Base-by-base conservation (phyloP, 1,140 invertebrate genomes). In the Teleogryllus occipitalis region DNA sequence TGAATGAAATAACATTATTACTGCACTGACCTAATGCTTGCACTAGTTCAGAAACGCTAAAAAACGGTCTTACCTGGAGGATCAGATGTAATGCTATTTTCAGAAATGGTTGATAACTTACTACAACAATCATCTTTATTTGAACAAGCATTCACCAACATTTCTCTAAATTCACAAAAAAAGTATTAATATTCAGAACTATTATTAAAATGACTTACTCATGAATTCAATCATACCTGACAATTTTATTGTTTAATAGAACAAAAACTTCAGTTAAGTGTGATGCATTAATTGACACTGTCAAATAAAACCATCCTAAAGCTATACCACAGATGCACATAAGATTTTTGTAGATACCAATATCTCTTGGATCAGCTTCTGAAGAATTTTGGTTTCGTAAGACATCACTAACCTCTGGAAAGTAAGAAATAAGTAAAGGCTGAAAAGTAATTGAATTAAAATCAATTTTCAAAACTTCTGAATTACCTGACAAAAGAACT, bases 221-320 rank as follows among this genome's bases (percentile, higher is more conserved):
- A 65, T 10, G 7, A 65, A 18, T 14, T 0, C 3, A 7, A 65
- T 65, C 10, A 14, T 65, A 65, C 54, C 54, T 65, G 18, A 65
- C 54, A 14, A 65, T 65, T 65, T 65, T 65, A 65, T 18, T 65
- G 18, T 65, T 65, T 65, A 65, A 65, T 65, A 65, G 18, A 2
- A 65, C 54, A 65, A 65, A 65, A 65, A 65, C 54, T 65, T 65
- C 54, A 65, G 54, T 65, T 65, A 65, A 65, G 18, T 65, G 54
- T 0, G 54, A 65, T 10, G 18, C 54, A 65, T 65, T 65, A 14
- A 65, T 65, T 10, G 54, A 65, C 18, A 18, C 54, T 65, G 54
- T 65, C 54, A 65, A 65, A 7, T 65, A 65, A 18, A 65, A 65
- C 54, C 54, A 65, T 65, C 54, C 54, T 14, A 65, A 18, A 65